A percentile compares a stretch with the other conserved stretches of the same genome.
Evolutionary conservation across 1,140 invertebrate genomes (phyloP).

Genomic region (Danaus melanippus): DNA sequence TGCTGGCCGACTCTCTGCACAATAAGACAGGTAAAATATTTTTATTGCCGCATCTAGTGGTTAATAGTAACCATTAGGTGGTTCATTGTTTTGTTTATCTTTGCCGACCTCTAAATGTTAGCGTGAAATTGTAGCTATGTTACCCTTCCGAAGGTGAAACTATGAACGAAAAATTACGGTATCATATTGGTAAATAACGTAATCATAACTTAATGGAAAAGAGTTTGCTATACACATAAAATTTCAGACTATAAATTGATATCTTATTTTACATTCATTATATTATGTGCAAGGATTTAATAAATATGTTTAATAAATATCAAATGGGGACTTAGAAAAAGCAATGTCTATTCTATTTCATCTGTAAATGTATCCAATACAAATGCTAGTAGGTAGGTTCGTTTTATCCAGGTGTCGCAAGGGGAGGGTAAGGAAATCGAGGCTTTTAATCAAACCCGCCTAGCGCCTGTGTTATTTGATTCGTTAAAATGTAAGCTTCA

Average conservation of each 20-base stretch:
- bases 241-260: no score
- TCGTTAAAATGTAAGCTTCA: no score
- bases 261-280: no score
- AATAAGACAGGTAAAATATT: conserved; percentile 54
- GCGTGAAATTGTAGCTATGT: not conserved
- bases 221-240: no score
- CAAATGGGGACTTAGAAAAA: no score
- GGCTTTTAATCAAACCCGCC: conserved; percentile 24
- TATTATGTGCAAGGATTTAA: no score
- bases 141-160: conserved; percentile 1
- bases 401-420: conserved; percentile 8
- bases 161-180: not conserved
- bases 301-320: no score
- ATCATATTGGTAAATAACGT: not conserved
- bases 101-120: conserved; percentile 5
- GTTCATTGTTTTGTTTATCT: conserved; percentile 43
- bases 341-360: not conserved
- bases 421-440: conserved; percentile 14
- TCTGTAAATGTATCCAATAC: conserved; percentile 1
- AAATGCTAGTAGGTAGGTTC: not conserved
- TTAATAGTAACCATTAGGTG: conserved; percentile 43
- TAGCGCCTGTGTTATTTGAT: conserved; percentile 19
- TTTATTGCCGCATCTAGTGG: conserved; percentile 47
- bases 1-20: conserved; percentile 21
- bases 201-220: no score